Percentiles rank a stretch among this genome's conserved stretches.
These are phyloP conservation scores for Tragulus kanchil DNA, from an alignment of 2,113 vertebrate genomes.

Conservation along the genomic window DNA sequence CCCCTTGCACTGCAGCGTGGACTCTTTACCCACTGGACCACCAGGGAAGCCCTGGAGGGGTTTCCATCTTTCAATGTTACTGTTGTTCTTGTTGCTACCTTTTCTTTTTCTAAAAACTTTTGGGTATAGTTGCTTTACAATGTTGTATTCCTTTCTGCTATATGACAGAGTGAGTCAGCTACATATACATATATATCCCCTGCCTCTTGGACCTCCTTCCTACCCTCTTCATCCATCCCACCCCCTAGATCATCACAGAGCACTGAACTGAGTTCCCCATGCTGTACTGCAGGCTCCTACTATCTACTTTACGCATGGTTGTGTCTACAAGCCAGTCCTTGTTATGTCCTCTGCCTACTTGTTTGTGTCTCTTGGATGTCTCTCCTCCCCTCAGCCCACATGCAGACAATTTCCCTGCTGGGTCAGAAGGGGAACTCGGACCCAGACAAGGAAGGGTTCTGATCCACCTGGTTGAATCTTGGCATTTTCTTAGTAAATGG, in stretches of 20 bases:
- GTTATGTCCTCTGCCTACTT: not conserved
- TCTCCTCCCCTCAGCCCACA: not conserved
- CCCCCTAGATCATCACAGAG: not conserved
- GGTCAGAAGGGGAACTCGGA: not conserved
- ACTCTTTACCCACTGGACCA: no score
- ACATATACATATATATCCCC: not conserved
- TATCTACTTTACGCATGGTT: not conserved
- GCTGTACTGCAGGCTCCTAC: not conserved
- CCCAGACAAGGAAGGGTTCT: not conserved
- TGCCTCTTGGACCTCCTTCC: not conserved
- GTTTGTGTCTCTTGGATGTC: not conserved
- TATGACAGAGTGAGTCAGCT: not conserved
- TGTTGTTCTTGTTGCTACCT: no score
- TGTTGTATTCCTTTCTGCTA: not conserved
- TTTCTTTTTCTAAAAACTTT: no score
- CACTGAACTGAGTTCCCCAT: not conserved
- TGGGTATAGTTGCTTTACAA: not conserved
- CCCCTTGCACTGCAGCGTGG: no score
- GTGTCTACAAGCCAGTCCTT: not conserved
- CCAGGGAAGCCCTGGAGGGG: no score
- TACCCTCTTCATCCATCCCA: not conserved
- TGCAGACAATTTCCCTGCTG: not conserved
- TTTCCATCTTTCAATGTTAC: no score
- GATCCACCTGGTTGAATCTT: not conserved
- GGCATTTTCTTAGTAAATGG: not conserved